Base-by-base conservation (phyloP, 2,888 invertebrate species). In the Halictus ligatus region DNA sequence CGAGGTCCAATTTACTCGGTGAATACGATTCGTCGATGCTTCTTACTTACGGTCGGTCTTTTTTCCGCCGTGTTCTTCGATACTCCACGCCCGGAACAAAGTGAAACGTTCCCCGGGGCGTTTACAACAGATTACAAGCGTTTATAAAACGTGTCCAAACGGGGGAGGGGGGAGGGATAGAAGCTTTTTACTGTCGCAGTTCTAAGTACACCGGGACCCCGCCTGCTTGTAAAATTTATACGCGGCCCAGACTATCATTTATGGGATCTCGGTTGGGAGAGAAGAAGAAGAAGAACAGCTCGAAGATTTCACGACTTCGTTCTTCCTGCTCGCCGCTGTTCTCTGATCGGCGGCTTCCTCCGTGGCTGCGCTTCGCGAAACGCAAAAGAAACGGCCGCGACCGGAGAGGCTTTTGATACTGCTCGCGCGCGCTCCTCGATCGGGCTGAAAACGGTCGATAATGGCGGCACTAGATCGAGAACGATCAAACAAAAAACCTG, bases 401-500 rank as follows among this genome's bases (percentile, higher is more conserved):
- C 29, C 29, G 29, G 29, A 29, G 29, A 29, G n/a, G 10, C 58
- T 10, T 58, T 58, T 1, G 58, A 54, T n/a, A 10, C n/a, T 8
- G 21, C 54, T 54, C 29, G 29, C 21, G 54, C 10, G 10, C n/a
- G 10, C n/a, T 10, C n/a, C 54, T 10, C 21, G 80, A 81, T 79
- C 29, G 29, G 29, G 29, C 29, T 29, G 29, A 29, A 29, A 29
- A 29, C 80, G 83, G 79, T 83, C 84, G 80, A 80, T 86, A 86
- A 88, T 88, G 81, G 84, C 80, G 78, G 72, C 40, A 54, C 48
- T n/a, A 46, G 78, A 84, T 84, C 85, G 67, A 71, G 80, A 84
- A 64, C 75, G 64, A 75, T 46, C 73, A 0, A 21, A 50, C 21
- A 40, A 80, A 64, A 80, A 78, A 80, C 3, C 8, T 12, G 40